A percentile compares a stretch with the other conserved stretches of the same genome.
These are phyloP conservation scores for Clarias gariepinus DNA, from an alignment of 2,113 vertebrate genomes.

Conservation along the genomic window DNA sequence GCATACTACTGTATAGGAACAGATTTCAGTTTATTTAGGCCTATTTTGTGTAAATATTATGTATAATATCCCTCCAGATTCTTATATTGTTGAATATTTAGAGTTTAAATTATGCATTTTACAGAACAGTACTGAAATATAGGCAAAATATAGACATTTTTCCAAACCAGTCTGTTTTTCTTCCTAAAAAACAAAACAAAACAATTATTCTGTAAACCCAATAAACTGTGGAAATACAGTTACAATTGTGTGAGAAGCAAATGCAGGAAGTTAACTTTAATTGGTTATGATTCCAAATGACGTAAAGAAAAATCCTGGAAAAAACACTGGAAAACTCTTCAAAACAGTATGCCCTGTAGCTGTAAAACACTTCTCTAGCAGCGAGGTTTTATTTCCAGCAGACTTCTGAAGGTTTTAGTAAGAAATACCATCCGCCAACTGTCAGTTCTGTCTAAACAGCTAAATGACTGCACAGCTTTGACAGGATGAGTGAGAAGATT, in stretches of 20 bases:
- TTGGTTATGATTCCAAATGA: neutral
- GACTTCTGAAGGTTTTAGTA: neutral
- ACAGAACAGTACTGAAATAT: no score
- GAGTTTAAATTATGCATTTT: neutral
- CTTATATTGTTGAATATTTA: neutral
- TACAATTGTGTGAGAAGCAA: neutral
- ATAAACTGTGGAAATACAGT: neutral
- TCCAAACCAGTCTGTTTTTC: neutral
- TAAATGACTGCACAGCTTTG: neutral
- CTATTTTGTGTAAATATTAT: neutral
- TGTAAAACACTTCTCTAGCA: neutral
- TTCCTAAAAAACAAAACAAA: neutral
- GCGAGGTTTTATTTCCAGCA: slow-evolving; percentile 1
- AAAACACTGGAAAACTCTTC: neutral
- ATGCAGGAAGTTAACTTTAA: neutral
- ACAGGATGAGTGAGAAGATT: neutral
- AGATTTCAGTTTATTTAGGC: neutral
- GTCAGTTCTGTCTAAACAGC: neutral
- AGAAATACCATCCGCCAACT: neutral
- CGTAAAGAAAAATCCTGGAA: neutral
- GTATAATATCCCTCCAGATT: neutral
- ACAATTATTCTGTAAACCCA: neutral
- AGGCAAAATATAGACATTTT: no score
- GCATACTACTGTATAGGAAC: neutral
- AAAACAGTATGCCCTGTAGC: neutral